These are phyloP conservation scores for Creontiades dilutus DNA, from an alignment of 2,888 invertebrate genomes.

Conservation along the genomic window DNA sequence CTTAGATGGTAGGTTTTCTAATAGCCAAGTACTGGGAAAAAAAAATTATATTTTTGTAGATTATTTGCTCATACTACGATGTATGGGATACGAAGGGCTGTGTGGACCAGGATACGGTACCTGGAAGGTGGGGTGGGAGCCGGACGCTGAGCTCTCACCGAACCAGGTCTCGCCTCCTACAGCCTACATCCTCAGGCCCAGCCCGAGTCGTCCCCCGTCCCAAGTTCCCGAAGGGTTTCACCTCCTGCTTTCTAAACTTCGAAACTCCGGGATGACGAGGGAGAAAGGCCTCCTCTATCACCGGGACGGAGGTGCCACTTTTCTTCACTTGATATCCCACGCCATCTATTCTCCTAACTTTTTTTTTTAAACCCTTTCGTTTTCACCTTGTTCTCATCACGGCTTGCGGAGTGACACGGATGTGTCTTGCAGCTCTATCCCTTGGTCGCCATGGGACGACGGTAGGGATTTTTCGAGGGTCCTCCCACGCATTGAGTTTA, in stretches of 20 bases:
- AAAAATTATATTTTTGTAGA: no score
- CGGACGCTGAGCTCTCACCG: not conserved
- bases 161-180: not conserved
- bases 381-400: not conserved
- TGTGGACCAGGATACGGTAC: not conserved
- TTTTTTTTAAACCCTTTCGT: not conserved
- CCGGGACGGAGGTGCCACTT: not conserved
- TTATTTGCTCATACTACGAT: not conserved
- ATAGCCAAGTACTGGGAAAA: no score
- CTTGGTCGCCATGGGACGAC: no score
- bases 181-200: not conserved
- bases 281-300: not conserved
- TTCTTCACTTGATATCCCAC: conserved; percentile 1
- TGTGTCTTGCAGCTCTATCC: no score
- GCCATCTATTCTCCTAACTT: not conserved
- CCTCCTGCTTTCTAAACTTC: conserved; percentile 1
- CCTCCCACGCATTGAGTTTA: no score
- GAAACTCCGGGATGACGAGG: not conserved
- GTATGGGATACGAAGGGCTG: not conserved
- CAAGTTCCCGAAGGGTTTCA: not conserved
- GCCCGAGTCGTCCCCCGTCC: not conserved
- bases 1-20: no score
- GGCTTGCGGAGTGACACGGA: not conserved
- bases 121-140: not conserved
- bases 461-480: no score